Base-by-base conservation (phyloP, 2,888 invertebrate species). In the Nomada ruficornis region DNA sequence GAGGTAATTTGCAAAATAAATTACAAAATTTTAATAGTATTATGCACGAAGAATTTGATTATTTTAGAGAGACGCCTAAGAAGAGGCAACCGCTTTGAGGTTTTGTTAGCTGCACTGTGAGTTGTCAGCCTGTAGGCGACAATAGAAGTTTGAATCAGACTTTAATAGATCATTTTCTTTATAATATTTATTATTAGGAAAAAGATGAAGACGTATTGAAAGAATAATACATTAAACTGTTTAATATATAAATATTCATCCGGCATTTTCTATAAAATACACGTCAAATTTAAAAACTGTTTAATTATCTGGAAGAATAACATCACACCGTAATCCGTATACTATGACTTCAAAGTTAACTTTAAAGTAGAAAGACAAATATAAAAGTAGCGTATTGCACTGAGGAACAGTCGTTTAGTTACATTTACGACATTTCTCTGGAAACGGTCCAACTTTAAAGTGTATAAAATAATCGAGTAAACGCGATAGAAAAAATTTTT, bases 391-490 rank as follows among this genome's bases (percentile, higher is more conserved):
- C 20, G 55, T 44, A 57, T 65, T 18, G 47, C 47, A 44, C 44
- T 26, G 47, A 44, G 57, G n/a, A 18, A n/a, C 11, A 26, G 47
- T 26, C 20, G 72, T 65, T 47, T 13, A 20, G 57, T 64, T 23
- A n/a, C 67, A 47, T 23, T 71, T 11, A 15, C 54, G 57, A 36
- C 47, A 23, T 36, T 57, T 23, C 57, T 23, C 57, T 73, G 73
- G 67, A 73, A 65, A 59, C 57, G 63, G 59, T 65, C 77, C 71
- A 77, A 47, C 57, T 50, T 77, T 23, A 57, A 71, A 26, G 64
- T 47, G 64, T 54, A 59, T 42, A 29, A 54, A 54, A 55, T 18
- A 60, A 55, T 62, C 76, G n/a, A 42, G 26, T 47, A 59, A 73
- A 29, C 47, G 13, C 18, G 57, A 47, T 13, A 65, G 13, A 73